These are phyloP conservation scores for Plagodis dolabraria DNA, from an alignment of 2,888 invertebrate genomes.

Conservation along the genomic window DNA sequence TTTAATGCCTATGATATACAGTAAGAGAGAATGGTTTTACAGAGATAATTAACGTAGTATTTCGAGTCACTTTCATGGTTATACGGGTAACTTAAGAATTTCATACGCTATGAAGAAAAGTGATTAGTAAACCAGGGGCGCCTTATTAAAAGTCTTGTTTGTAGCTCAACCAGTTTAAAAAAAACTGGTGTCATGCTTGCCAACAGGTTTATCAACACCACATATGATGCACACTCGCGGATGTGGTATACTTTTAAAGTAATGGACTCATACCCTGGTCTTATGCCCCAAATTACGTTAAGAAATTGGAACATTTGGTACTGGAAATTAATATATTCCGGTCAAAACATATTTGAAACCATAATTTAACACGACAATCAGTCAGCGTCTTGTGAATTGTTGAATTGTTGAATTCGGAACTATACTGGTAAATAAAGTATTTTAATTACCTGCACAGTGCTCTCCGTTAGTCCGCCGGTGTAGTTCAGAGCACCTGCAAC, in stretches of 20 bases:
- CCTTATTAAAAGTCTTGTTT: conserved; percentile 68
- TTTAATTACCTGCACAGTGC: conserved; percentile 64
- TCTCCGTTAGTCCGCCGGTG: conserved; percentile 44
- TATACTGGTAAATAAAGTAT: conserved; percentile 13
- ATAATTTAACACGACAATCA: no score
- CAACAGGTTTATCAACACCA: conserved; percentile 76
- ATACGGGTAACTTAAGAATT: conserved; percentile 44
- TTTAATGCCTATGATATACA: background rate
- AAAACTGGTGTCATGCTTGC: conserved; percentile 63
- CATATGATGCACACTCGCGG: conserved; percentile 74
- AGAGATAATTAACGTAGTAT: background rate
- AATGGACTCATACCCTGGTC: conserved; percentile 58
- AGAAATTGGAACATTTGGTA: background rate
- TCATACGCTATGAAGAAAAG: conserved; percentile 52
- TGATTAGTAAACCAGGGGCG: conserved; percentile 63
- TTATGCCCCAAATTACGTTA: conserved; percentile 17
- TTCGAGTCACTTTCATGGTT: conserved; percentile 3
- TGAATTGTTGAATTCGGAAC: no score
- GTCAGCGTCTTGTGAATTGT: background rate
- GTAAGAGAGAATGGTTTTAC: background rate
- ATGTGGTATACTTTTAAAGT: conserved; percentile 80
- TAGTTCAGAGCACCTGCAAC: conserved; percentile 57
- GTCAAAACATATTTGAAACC: no score
- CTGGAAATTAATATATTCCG: no score
- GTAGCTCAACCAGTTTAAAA: conserved; percentile 68